A percentile compares a stretch with the other conserved stretches of the same genome.
phyloP scores from a whole-genome alignment of 2,888 invertebrate genomes.

The Perdita meconis region DNA sequence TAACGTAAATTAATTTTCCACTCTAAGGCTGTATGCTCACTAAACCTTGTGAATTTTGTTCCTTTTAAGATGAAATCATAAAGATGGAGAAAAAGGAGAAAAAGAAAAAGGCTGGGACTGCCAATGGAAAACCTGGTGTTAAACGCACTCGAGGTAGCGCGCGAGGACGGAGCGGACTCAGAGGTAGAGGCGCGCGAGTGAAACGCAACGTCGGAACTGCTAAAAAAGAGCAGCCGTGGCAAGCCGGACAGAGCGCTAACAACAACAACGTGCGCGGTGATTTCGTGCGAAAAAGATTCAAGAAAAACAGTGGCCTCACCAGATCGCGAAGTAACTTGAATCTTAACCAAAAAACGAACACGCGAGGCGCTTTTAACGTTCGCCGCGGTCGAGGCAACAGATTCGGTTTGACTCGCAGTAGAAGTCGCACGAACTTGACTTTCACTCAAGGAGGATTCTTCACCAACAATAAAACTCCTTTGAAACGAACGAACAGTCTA shows the following conservation, averaged over 20 bases:
- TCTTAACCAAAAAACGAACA: constrained; percentile 73
- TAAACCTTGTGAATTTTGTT: constrained; percentile 79
- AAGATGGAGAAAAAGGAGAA: constrained; percentile 83
- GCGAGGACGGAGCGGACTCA: constrained; percentile 64
- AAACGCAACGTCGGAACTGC: constrained; percentile 60
- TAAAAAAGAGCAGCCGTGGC: constrained; percentile 67
- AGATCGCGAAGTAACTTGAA: constrained; percentile 76
- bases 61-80: constrained; percentile 84
- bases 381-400: constrained; percentile 72
- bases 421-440: constrained; percentile 77
- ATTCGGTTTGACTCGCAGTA: constrained; percentile 77
- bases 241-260: constrained; percentile 66
- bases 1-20: constrained; percentile 53
- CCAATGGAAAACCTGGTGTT: constrained; percentile 71
- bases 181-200: constrained; percentile 65
- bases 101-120: constrained; percentile 78
- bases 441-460: constrained; percentile 73
- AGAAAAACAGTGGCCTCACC: constrained; percentile 69
- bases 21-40: constrained; percentile 74
- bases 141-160: constrained; percentile 59
- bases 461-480: constrained; percentile 69
- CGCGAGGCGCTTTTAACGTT: constrained; percentile 68
- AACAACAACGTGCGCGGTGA: constrained; percentile 73
- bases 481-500: constrained; percentile 80
- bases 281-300: constrained; percentile 77